Base-by-base conservation (phyloP, 2,113 vertebrate species). In the Albula glossodonta region DNA sequence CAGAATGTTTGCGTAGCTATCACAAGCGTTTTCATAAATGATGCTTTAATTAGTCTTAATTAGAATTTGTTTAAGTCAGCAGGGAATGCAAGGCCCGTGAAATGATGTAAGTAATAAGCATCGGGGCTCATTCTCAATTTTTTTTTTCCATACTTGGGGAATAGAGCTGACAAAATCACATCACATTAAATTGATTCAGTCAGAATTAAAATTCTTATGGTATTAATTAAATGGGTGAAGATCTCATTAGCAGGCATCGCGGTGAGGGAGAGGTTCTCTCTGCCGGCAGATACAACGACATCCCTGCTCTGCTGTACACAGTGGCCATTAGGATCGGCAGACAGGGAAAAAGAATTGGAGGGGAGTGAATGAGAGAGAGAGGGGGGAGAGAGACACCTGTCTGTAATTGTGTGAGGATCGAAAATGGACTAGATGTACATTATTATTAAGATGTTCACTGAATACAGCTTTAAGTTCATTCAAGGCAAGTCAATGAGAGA, bases 31-130 rank as follows among this genome's bases (percentile, higher is more conserved):
- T 99, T 99, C 98, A 99, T 99, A 99, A 99, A 99, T 99, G 98
- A 99, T 99, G 98, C 98, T 99, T 99, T 99, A 99, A 99, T 99
- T 99, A 99, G 98, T 99, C 98, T 99, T 99, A 99, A 99, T 99
- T 99, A 99, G 98, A 99, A 99, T 99, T 99, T 99, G 98, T 99
- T 99, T 99, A 99, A 99, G 98, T 99, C 98, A 99, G 98, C 98
- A 98, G 98, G 98, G 98, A 99, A 99, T 98, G 97, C 98, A 99
- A 97, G 95, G 96, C 97, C 98, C 96, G 97, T 99, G 98, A 99
- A 99, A 99, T 99, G 98, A 99, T 99, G 98, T 99, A 99, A 99
- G 98, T 99, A 99, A 99, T 99, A 99, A 99, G 98, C 97, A 98
- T 97, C 97, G 96, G 96, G 97, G 97, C 97, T 97, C 95, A 96